phyloP scores from a whole-genome alignment of 2,888 invertebrate species.

The Elmis aenea region DNA sequence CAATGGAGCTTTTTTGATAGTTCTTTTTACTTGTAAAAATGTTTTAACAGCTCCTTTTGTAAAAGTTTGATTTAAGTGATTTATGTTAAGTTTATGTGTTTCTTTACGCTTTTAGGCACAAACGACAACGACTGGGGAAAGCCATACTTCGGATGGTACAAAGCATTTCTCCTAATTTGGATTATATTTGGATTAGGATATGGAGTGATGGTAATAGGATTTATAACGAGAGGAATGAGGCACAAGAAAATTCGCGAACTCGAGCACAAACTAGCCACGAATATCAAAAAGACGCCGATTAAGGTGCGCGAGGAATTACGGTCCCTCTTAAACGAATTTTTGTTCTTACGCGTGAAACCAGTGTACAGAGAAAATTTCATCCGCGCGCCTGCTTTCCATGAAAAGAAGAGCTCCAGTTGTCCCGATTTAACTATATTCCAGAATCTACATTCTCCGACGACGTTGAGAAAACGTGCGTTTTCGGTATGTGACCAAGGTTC shows the following conservation, averaged over 20 bases:
- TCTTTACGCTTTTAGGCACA: conserved; percentile 34
- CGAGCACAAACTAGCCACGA: conserved; percentile 71
- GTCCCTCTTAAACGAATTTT: conserved; percentile 57
- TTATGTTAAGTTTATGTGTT: too few relatives aligned
- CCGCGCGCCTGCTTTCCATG: conserved; percentile 40
- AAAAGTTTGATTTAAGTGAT: too few relatives aligned
- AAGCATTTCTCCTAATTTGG: conserved; percentile 80
- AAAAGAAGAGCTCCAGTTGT: conserved; percentile 60
- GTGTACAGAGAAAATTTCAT: conserved; percentile 63
- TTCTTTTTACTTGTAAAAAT: too few relatives aligned
- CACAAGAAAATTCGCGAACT: conserved; percentile 69
- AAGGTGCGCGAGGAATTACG: conserved; percentile 57
- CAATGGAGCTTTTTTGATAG: too few relatives aligned
- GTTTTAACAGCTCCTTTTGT: too few relatives aligned
- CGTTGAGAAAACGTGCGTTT: conserved; percentile 52
- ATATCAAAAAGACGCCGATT: conserved; percentile 72
- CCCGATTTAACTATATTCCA: conserved; percentile 64
- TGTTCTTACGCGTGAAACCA: conserved; percentile 70
- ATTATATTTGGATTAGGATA: conserved; percentile 89
- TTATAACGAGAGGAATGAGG: conserved; percentile 71
- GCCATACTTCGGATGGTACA: conserved; percentile 63
- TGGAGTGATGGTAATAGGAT: conserved; percentile 83
- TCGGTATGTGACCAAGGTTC: conserved; percentile 52
- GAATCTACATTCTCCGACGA: conserved; percentile 48
- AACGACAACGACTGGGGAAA: conserved; percentile 51